Evolutionary conservation across 2,797 vertebrate species (phyloP), one percentile per base, ranked within the genome.

Genomic region (Molothrus ater): DNA sequence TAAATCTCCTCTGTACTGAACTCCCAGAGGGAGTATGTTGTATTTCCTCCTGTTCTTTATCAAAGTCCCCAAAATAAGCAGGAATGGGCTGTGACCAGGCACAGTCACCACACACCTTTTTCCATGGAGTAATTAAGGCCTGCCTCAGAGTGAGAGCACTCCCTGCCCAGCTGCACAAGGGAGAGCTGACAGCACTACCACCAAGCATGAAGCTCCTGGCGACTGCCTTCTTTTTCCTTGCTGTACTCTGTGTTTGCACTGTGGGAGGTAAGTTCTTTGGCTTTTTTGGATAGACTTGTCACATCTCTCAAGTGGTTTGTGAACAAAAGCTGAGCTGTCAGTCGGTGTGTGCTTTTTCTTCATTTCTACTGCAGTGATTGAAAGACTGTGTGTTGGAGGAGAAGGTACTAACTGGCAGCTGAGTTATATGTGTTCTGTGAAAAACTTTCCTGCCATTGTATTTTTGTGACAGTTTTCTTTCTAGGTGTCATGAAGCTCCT

Each of bases 31-130:
- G 98, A 98, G 97, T 96, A 95, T 97, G 97, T 96, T 97, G 97
- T 96, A 97, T 98, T 99, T 99, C 99, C 99, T 98, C 97, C 97
- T 83, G 97, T 98, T 98, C 98, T 98, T 98, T 99, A 98, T 98
- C 98, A 97, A 97, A 98, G 98, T 97, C 98, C 97, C 97, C 98
- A 97, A 98, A 99, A 98, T 98, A 98, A 99, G 98, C 98, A 98
- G 96, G 97, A 96, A 97, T 97, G 97, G 94, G 97, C 81, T 93
- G 97, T 40, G 96, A 93, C 97, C 90, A 80, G 95, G 96, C 97
- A 96, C 61, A 54, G 94, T 48, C 93, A 86, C 72, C 74, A 98
- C 97, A 98, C 98, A 96, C 95, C 94, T 98, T 98, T 98, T 98
- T 97, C 97, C 98, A 97, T 96, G 96, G 93, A 94, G 96, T 98